These are phyloP conservation scores for Mesocricetus auratus DNA, from an alignment of 2,113 vertebrate genomes.

Conservation along the genomic window DNA sequence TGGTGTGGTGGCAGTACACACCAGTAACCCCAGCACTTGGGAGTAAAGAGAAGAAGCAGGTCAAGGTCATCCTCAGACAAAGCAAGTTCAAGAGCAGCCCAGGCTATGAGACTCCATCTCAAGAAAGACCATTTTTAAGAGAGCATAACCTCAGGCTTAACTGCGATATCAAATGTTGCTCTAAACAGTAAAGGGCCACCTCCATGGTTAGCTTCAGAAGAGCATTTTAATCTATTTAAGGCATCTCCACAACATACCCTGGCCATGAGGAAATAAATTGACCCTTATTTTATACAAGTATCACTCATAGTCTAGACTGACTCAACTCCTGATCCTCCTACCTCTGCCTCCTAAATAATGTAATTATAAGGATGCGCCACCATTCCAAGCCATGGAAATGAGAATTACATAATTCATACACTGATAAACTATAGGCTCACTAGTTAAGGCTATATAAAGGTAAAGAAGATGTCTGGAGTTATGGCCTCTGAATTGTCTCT, in stretches of 20 bases:
- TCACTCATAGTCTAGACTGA: not conserved
- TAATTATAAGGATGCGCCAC: not conserved
- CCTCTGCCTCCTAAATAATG: not conserved
- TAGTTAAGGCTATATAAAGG: constrained; percentile 15
- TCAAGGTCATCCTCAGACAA: not conserved
- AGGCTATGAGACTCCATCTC: not conserved
- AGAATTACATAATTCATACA: not conserved
- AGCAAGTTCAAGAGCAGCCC: not conserved
- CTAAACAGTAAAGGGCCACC: not conserved
- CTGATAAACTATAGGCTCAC: not conserved
- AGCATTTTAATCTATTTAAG: not conserved
- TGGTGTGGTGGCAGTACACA: not conserved
- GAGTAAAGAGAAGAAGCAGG: not conserved
- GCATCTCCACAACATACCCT: not conserved
- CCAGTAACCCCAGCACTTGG: not conserved
- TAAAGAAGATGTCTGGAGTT: constrained; percentile 5
- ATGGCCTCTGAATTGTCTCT: not conserved
- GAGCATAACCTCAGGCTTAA: not conserved
- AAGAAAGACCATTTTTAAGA: not conserved
- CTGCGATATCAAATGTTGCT: not conserved
- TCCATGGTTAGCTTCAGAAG: not conserved
- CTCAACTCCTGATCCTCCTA: not conserved
- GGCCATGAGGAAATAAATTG: constrained; percentile 11
- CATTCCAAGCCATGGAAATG: not conserved
- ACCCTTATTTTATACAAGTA: not conserved